Percentiles rank a stretch among this genome's conserved stretches.
Evolutionary conservation across 2,797 vertebrate genomes (phyloP).

Genomic region (Huso huso): DNA sequence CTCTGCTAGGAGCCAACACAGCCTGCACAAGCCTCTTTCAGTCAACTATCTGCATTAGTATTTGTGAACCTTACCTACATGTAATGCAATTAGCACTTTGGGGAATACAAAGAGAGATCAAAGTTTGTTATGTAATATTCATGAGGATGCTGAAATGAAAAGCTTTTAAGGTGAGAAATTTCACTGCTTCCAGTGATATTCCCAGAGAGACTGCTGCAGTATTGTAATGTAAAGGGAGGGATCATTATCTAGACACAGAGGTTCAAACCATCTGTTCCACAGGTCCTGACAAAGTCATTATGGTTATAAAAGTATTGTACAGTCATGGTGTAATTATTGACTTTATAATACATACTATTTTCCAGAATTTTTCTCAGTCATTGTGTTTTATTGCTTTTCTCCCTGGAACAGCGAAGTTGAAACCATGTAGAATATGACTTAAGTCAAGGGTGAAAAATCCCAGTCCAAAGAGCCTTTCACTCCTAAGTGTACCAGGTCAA

Average conservation of each 20-base stretch:
- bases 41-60: constrained; percentile 11
- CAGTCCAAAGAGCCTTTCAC: neutral
- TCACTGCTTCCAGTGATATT: constrained; percentile 1
- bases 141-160: constrained; percentile 22
- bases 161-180: constrained; percentile 16
- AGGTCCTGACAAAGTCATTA: neutral
- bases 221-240: constrained; percentile 1
- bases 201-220: neutral
- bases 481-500: neutral
- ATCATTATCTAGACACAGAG: neutral
- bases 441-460: neutral
- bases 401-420: neutral
- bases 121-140: constrained; percentile 19
- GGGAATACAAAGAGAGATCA: constrained; percentile 11
- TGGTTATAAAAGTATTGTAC: neutral
- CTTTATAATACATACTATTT: neutral
- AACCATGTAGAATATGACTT: neutral
- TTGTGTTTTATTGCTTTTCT: constrained; percentile 9
- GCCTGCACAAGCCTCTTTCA: neutral
- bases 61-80: constrained; percentile 13
- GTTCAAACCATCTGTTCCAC: neutral
- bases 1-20: constrained; percentile 3
- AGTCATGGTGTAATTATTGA: neutral
- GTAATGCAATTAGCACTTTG: constrained; percentile 16
- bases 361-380: constrained; percentile 1